Evolutionary conservation across 1,140 invertebrate species (phyloP), one percentile per base, ranked within the genome.

Genomic region (Drosophila punjabiensis): DNA sequence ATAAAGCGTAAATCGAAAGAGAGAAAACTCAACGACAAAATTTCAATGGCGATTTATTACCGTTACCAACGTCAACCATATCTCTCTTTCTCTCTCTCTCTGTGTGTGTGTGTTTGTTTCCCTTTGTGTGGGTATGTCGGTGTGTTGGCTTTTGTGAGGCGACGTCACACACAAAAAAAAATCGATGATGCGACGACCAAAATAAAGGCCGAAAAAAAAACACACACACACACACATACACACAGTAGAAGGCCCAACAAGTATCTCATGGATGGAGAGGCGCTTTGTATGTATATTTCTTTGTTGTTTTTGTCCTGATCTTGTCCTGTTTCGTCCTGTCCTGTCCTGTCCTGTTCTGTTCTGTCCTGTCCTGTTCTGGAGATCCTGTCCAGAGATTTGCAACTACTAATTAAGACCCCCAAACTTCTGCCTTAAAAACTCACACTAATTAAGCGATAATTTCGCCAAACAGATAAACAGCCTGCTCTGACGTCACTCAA

Each of bases 1-100:
- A 24, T 32, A 62, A 53, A 53, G 56, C 16, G 33, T 41, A 50
- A 41, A 48, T 37, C 24, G 39, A 52, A 33, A 47, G 18, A 16
- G 24, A 37, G 33, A 43, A 63, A 63, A 39, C 37, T 45, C 41
- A 43, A 56, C 43, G 41, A 76, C 59, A 50, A 71, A 76, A 89
- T 78, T 87, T 88, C 84, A 89, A 89, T 81, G 85, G 85, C 77
- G 78, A 88, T 88, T 88, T 88, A 81, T 88, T 89, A 70, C 84
- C 83, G 84, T 87, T 74, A 53, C 83, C 76, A 85, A 68, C 77
- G 45, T 81, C 77, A 64, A 62, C 56, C 67, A 39, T 73, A 61
- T 61, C 52, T n/a, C n/a, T n/a, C n/a, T n/a, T n/a, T n/a, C n/a
- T n/a, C n/a, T n/a, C n/a, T n/a, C n/a, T n/a, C n/a, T 58, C 28